Conservation (phyloP, 1,140 invertebrate genomes). For the Diploscapter pachys region DNA sequence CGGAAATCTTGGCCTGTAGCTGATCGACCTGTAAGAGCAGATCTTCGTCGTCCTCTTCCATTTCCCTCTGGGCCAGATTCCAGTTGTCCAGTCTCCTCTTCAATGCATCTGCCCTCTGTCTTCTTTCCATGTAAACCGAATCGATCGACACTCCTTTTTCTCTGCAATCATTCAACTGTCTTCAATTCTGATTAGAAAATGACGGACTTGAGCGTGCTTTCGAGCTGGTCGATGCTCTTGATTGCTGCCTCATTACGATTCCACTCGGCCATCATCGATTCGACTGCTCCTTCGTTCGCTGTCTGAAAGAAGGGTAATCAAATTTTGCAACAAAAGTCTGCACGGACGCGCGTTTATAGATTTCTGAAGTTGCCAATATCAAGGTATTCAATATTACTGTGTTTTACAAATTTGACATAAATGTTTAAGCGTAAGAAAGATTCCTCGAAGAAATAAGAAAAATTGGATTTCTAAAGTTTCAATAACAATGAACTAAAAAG, state of each 20-base stretch:
- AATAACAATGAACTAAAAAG: background rate
- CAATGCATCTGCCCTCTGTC: constrained; percentile 18
- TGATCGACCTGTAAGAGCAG: constrained; percentile 23
- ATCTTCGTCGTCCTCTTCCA: constrained; percentile 26
- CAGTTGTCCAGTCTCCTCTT: constrained; percentile 33
- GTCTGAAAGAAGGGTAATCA: background rate
- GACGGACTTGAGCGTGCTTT: constrained; percentile 22
- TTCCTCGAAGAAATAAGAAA: too few relatives aligned
- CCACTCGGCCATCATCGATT: constrained; percentile 22
- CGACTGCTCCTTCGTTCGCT: constrained; percentile 12
- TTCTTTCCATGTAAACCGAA: background rate
- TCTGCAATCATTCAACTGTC: constrained; percentile 24
- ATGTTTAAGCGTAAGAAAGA: too few relatives aligned
- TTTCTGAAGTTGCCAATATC: too few relatives aligned
- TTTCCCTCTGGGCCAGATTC: constrained; percentile 19
- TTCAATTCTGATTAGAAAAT: background rate
- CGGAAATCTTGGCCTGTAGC: constrained; percentile 8
- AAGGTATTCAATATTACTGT: too few relatives aligned
- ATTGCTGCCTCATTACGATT: constrained; percentile 26
- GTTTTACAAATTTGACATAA: too few relatives aligned
- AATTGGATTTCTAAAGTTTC: background rate
- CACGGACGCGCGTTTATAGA: too few relatives aligned
- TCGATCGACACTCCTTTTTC: constrained; percentile 1
- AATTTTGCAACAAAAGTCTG: background rate
- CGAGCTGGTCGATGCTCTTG: constrained; percentile 39